Evolutionary conservation across 1,140 invertebrate species (phyloP).

Genomic region (Papilio dardanus): DNA sequence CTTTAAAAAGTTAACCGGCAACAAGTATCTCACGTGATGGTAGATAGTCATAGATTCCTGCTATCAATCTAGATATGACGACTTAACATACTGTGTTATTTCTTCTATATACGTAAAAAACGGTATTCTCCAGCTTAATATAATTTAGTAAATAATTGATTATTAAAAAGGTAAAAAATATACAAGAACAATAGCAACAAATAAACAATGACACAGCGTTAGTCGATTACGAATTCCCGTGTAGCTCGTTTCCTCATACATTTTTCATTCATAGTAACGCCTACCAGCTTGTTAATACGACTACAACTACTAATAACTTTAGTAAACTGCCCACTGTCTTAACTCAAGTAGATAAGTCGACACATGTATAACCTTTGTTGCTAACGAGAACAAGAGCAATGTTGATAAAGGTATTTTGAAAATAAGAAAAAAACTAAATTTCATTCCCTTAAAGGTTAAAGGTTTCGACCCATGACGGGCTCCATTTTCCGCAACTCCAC

Average conservation of each 20-base stretch:
- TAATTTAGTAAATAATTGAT: neutral
- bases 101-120: neutral
- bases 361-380: neutral
- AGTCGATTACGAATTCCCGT: neutral
- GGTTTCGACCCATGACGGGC: no score
- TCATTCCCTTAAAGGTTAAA: no score
- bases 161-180: neutral
- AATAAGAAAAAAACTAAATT: no score
- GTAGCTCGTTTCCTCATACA: neutral
- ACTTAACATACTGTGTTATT: constrained; percentile 2
- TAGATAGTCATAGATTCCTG: neutral
- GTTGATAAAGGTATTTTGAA: no score
- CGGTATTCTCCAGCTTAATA: neutral
- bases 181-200: neutral
- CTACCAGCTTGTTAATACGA: neutral
- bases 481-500: no score
- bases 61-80: neutral
- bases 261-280: neutral
- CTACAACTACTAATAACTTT: neutral
- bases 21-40: neutral
- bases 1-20: neutral
- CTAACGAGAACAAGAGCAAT: neutral
- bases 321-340: neutral
- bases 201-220: neutral
- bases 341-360: neutral